Conservation (phyloP, 2,113 vertebrate species). For the Eurypyga helias region DNA sequence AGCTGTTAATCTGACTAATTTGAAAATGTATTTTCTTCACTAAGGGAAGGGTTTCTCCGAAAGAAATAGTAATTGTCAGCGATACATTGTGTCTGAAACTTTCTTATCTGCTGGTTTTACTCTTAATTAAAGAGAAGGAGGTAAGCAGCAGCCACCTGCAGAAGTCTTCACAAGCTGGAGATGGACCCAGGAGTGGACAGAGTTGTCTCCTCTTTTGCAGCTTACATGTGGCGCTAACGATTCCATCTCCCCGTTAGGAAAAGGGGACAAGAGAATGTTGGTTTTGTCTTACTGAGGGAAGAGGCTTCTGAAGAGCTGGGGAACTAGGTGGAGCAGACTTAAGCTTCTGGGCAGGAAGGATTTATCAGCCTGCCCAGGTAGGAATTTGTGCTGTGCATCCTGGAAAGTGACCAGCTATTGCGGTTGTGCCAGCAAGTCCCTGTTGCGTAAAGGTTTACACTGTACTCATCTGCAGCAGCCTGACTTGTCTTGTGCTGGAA, state of each 20-base stretch:
- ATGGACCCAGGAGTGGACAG: neutral
- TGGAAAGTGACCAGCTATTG: neutral
- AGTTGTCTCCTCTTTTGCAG: neutral
- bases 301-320: neutral
- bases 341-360: neutral
- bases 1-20: neutral
- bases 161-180: neutral
- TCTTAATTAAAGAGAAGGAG: neutral
- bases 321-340: neutral
- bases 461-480: neutral
- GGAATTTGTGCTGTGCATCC: neutral
- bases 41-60: neutral
- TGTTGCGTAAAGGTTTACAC: neutral
- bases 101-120: neutral
- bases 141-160: neutral
- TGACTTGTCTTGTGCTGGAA: neutral
- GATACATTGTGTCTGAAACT: neutral
- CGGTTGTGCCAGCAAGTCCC: neutral
- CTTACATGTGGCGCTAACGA: fast-evolving
- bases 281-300: neutral
- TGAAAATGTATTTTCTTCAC: neutral
- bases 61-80: neutral
- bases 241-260: neutral
- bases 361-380: neutral
- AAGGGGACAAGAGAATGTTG: neutral